Evolutionary conservation across 2,888 invertebrate species (phyloP), one percentile per base, ranked within the genome.

Genomic region (Synanthedon myopaeformis): DNA sequence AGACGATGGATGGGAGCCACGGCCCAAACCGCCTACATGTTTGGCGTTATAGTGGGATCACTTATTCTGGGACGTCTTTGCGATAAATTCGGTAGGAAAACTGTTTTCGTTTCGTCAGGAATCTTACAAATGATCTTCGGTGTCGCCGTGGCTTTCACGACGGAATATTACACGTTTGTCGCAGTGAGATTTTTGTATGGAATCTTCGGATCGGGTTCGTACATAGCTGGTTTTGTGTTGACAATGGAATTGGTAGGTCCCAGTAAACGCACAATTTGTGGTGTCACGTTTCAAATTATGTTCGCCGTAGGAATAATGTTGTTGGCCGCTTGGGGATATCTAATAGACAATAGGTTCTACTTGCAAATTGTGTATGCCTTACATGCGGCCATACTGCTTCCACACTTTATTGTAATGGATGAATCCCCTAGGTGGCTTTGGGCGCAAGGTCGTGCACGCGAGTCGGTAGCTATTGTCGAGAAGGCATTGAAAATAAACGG

Each of bases 371-470:
- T 93, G 1, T 95, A 95, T 70, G 95, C 93, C 0, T 74, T 92
- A 52, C 96, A 96, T 69, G 91, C 93, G 52, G 79, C 89, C 3
- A 67, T 94, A 0, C 83, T 96, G 23, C 74, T 95, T 54, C 92
- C 91, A 13, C 95, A 96, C 72, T 94, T 93, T 92, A 92, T 95
- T 90, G 68, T 94, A 35, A 92, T 96, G 90, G 95, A 96, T 64
- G 96, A 96, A 79, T 96, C 95, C 41, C 95, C 95, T 0, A 89
- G 95, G 58, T 96, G 96, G 96, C 82, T 96, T 3, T 96, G 96
- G 95, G 90, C 92, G 5, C 94, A 95, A 70, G 95, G 95, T 2
- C 89, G 92, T 28, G 89, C 90, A 1, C 85, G 89, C 11, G 94
- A 95, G 73, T 93, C 95, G 0, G 89, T 95, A 0, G 89, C 89